These are phyloP conservation scores for Drymodes brunneopygia DNA, from an alignment of 2,113 vertebrate species.

Conservation along the genomic window DNA sequence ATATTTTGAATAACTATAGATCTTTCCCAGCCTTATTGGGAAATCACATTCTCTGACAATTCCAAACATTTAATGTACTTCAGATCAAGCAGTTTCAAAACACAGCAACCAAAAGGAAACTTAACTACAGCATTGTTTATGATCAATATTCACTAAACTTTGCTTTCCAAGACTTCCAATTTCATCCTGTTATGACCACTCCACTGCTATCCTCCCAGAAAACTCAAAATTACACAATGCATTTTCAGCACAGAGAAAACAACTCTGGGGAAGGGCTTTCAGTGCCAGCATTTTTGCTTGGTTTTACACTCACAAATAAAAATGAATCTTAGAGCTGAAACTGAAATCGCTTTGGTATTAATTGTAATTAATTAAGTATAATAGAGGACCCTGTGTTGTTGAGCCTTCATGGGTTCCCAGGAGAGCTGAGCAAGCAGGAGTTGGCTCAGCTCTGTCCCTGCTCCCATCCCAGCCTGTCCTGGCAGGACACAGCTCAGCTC, in stretches of 20 bases:
- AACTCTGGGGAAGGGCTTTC: neutral
- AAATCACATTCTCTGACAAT: neutral
- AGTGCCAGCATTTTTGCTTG: neutral
- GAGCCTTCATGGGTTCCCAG: accelerated
- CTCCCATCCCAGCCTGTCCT: neutral
- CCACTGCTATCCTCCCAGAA: neutral
- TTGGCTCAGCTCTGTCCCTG: neutral
- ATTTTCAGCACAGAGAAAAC: neutral
- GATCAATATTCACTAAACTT: neutral
- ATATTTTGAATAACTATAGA: neutral
- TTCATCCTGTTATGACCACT: neutral
- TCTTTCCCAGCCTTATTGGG: neutral
- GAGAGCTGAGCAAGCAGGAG: neutral
- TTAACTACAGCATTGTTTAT: neutral
- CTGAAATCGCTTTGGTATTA: neutral
- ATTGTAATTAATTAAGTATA: neutral
- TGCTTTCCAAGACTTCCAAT: neutral
- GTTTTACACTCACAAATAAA: neutral
- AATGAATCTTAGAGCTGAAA: neutral
- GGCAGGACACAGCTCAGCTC: neutral
- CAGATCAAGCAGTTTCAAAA: neutral
- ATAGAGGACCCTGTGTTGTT: accelerated
- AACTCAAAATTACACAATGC: neutral
- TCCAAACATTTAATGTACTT: neutral
- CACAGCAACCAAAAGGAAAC: neutral